Conservation (phyloP, 2,797 vertebrate genomes). For the Holocentrus rufus region DNA sequence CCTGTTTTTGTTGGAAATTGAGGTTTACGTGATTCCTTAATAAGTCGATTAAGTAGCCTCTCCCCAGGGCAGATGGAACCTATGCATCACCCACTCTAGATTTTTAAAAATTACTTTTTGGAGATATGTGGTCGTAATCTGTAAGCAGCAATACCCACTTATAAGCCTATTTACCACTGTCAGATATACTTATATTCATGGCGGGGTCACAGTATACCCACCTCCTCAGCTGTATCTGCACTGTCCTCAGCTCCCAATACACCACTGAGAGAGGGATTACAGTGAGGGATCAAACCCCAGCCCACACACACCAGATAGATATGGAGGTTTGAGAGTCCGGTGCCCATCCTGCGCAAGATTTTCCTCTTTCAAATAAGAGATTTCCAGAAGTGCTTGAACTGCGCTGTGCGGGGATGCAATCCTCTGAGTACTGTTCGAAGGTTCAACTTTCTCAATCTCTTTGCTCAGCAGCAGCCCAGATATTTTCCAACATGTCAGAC, state of each 20-base stretch:
- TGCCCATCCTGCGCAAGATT: constrained; percentile 17
- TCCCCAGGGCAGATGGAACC: background rate
- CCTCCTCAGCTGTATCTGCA: constrained; percentile 19
- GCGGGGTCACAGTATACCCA: constrained; percentile 4
- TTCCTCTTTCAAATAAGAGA: constrained; percentile 22
- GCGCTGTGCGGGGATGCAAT: constrained; percentile 12
- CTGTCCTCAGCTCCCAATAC: background rate
- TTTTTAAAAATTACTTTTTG: background rate
- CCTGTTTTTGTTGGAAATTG: background rate
- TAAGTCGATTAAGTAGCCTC: background rate
- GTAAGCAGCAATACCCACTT: background rate
- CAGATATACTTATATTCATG: constrained; percentile 5
- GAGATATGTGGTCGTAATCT: background rate
- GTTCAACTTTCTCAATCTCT: constrained; percentile 25
- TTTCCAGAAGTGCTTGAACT: constrained; percentile 39
- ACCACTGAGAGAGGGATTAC: constrained; percentile 14
- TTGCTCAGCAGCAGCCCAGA: constrained; percentile 27
- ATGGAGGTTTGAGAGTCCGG: constrained; percentile 7
- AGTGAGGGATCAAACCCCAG: constrained; percentile 41
- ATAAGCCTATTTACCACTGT: constrained; percentile 8
- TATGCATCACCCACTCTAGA: too few relatives aligned
- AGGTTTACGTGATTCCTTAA: background rate
- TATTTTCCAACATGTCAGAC: constrained; percentile 20
- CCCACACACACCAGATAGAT: constrained; percentile 27
- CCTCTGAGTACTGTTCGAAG: constrained; percentile 25